Base-by-base conservation (phyloP, 1,140 invertebrate species). In the Aphaenogaster floridana region DNA sequence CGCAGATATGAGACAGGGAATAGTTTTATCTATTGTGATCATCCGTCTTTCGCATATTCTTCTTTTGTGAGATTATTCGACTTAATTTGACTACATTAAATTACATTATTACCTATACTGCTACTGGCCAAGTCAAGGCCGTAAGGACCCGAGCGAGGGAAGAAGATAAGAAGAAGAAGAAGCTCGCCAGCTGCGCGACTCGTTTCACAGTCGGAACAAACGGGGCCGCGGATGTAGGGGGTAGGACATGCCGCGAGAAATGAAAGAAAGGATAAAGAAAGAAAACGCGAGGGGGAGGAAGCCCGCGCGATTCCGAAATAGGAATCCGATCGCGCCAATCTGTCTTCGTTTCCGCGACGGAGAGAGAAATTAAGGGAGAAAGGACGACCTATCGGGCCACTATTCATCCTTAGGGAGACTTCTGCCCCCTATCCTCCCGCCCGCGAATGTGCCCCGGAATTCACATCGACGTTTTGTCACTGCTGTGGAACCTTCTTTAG, bases 341-440 rank as follows among this genome's bases (percentile, higher is more conserved):
- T 86, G 88, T 90, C 84, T 90, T 90, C 83, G 76, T 90, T 81
- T 52, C 52, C 48, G 54, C 69, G 88, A 86, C 69, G 61, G 83
- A 81, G 42, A 54, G 89, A 90, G 83, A 61, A 80, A 89, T 89
- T 86, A 77, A 77, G 36, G 52, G 34, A 64, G 79, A 64, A 72
- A 86, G 34, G 21, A 76, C 45, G 69, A 63, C 54, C 13, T 68
- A 89, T 89, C 87, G 86, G 42, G 68, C 59, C 36, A 79, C 74
- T 87, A 89, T 88, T 88, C 54, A 64, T 77, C 57, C 78, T 81
- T 42, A 57, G 69, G 45, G 34, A 77, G 45, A 61, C 28, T 52
- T 86, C 61, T 69, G 42, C 1, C 15, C 13, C 17, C 3, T 6
- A 2, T 6, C 54, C n/a, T n/a, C 74, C 28, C 42, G 17, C 54